Evolutionary conservation across 1,140 invertebrate genomes (phyloP).

Genomic region (Lasioglossum baleicum): DNA sequence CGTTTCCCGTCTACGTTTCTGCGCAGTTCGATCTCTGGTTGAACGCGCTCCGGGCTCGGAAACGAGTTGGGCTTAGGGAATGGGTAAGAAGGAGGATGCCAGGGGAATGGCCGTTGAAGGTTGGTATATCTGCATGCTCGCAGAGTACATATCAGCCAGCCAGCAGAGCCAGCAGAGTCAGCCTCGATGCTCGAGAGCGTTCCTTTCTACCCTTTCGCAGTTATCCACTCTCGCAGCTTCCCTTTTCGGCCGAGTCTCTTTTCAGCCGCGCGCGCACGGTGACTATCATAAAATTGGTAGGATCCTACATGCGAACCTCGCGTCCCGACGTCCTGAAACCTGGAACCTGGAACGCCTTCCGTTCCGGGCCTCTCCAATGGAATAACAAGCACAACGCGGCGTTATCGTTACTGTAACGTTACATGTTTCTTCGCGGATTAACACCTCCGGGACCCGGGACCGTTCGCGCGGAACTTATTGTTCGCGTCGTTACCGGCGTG

Average conservation of each 20-base stretch:
- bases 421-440: too few species aligned
- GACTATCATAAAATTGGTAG: constrained; percentile 36
- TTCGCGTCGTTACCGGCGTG: too few species aligned
- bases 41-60: constrained; percentile 36
- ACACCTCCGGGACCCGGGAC: too few species aligned
- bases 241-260: constrained; percentile 24
- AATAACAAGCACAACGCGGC: too few species aligned
- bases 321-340: too few species aligned
- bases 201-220: constrained; percentile 30
- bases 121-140: constrained; percentile 36
- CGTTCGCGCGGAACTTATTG: too few species aligned
- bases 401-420: too few species aligned
- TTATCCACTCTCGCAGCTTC: constrained; percentile 31
- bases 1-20: constrained; percentile 46
- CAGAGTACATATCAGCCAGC: constrained; percentile 42
- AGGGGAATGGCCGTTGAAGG: constrained; percentile 16
- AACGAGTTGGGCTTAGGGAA: constrained; percentile 38
- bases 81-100: constrained; percentile 11
- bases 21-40: constrained; percentile 49
- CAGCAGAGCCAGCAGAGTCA: constrained; percentile 20
- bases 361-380: too few species aligned
- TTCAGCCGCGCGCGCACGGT: constrained; percentile 30
- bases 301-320: neutral
- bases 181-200: constrained; percentile 18
- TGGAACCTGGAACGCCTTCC: too few species aligned